These are phyloP conservation scores for Drosophila prostipennis DNA, from an alignment of 2,888 invertebrate species.

Conservation along the genomic window DNA sequence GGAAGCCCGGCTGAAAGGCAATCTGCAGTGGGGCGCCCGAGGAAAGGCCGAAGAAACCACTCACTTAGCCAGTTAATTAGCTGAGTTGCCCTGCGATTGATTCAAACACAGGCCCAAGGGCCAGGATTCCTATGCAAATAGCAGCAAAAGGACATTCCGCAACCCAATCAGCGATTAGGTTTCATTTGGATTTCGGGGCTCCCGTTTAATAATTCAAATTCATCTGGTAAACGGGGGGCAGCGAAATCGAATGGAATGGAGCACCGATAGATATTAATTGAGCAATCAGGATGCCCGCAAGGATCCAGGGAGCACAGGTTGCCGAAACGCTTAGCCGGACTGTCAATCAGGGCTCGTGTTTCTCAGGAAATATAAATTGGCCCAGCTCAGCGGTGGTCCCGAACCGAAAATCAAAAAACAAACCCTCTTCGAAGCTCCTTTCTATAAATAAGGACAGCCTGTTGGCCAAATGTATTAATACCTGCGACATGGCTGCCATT, in stretches of 20 bases:
- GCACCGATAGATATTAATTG: constrained; percentile 26
- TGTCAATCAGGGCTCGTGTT: constrained; percentile 15
- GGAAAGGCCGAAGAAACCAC: constrained; percentile 27
- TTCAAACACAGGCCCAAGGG: not conserved
- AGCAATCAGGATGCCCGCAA: constrained; percentile 29
- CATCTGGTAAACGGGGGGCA: not conserved
- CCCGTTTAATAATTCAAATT: constrained; percentile 30
- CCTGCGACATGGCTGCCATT: constrained; percentile 38
- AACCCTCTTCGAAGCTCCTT: not conserved
- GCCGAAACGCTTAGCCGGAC: constrained; percentile 1
- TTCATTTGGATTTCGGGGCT: not conserved
- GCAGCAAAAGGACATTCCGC: not conserved
- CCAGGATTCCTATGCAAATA: constrained; percentile 31
- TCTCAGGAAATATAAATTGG: constrained; percentile 32
- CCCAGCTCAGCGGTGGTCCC: not conserved
- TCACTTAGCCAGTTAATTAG: constrained; percentile 44
- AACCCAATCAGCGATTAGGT: constrained; percentile 4
- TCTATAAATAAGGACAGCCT: constrained; percentile 28
- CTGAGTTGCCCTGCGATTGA: constrained; percentile 28
- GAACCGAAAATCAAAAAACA: not conserved
- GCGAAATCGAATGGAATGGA: not conserved
- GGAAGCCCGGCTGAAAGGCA: constrained; percentile 33
- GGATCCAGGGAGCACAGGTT: not conserved
- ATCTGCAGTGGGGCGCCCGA: constrained; percentile 17
- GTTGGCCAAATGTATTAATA: constrained; percentile 40